Evolutionary conservation across 1,140 invertebrate species (phyloP), one percentile per base, ranked within the genome.

Genomic region (Himalopsyche phryganea): DNA sequence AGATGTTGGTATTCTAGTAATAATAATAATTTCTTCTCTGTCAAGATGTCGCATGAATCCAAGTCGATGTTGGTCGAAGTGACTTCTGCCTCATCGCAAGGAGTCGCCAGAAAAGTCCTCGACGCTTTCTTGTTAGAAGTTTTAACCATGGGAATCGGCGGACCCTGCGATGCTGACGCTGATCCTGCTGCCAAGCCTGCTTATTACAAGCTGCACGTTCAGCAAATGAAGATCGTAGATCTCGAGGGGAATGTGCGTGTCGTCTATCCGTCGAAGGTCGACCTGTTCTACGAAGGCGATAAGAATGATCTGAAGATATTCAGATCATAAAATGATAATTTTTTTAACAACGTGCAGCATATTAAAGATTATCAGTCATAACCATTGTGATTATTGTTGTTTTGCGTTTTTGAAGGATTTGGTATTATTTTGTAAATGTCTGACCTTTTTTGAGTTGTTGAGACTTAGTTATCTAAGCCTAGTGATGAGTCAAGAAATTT

Each of bases 11-110:
- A n/a, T n/a, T n/a, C n/a, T n/a, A n/a, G n/a, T n/a, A n/a, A n/a
- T n/a, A n/a, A n/a, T n/a, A n/a, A n/a, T n/a, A n/a, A n/a, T n/a
- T n/a, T n/a, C n/a, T 9, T 28, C 35, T 54, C 9, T 54, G 44
- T 47, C 10, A 66, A 83, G 82, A 85, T 86, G 75, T 81, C 82
- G 0, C 57, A 72, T 15, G 76, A 78, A 2, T 90, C 85, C 15
- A 84, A 79, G 60, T 69, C 79, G n/a, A 83, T 92, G 66, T 73
- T 92, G 23, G 70, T 91, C 18, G 90, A 92, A 74, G 88, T 92
- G 19, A 92, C 89, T 1, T 89, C 89, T 58, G 77, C 83, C 13
- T 66, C 73, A n/a, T 85, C 81, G 4, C 76, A 85, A 40, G 79
- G 78, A 32, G 72, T 81, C 38, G 90, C 88, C 70, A 87, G 85